Conservation (phyloP, 2,888 invertebrate genomes). For the Loripinus fragilis region DNA sequence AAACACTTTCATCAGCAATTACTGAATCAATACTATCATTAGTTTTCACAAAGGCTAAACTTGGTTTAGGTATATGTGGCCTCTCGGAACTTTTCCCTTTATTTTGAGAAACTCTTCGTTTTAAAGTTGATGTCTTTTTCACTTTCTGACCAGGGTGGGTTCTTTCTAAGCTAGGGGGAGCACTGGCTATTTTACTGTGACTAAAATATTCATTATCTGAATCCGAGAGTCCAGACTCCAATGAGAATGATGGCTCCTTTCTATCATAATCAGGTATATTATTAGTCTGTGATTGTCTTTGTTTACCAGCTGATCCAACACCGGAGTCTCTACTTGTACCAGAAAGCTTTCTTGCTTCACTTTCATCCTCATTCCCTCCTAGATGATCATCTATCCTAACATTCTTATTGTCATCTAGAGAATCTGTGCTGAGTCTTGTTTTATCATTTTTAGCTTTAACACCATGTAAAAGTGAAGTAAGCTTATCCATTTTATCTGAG, state of each 20-base stretch:
- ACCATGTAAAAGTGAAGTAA: slow-evolving; percentile 39
- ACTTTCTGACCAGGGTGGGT: slow-evolving; percentile 22
- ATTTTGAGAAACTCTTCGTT: slow-evolving; percentile 29
- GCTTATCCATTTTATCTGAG: slow-evolving; percentile 38
- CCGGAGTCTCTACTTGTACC: slow-evolving; percentile 72
- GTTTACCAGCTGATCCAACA: slow-evolving; percentile 60
- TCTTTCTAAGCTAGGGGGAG: slow-evolving; percentile 56
- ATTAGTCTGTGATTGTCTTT: slow-evolving; percentile 7
- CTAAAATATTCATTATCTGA: slow-evolving; percentile 22
- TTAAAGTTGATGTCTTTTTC: slow-evolving; percentile 58
- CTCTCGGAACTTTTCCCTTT: slow-evolving; percentile 24
- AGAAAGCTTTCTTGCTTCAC: slow-evolving; percentile 41
- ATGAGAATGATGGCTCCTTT: slow-evolving; percentile 42
- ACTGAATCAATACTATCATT: neutral
- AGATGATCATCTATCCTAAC: neutral
- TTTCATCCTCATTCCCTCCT: slow-evolving; percentile 27
- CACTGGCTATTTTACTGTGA: slow-evolving; percentile 50
- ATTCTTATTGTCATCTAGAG: slow-evolving; percentile 7
- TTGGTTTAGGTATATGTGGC: slow-evolving; percentile 42
- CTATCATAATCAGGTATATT: slow-evolving; percentile 11
- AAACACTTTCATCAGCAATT: slow-evolving; percentile 1
- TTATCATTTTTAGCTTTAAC: slow-evolving; percentile 45
- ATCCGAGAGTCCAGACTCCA: slow-evolving; percentile 54
- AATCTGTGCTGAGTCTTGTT: slow-evolving; percentile 29
- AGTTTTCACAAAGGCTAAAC: slow-evolving; percentile 44